A percentile compares a stretch with the other conserved stretches of the same genome.
Evolutionary conservation across 2,797 vertebrate genomes (phyloP).

Genomic region (Parotocinclus haroldoi): DNA sequence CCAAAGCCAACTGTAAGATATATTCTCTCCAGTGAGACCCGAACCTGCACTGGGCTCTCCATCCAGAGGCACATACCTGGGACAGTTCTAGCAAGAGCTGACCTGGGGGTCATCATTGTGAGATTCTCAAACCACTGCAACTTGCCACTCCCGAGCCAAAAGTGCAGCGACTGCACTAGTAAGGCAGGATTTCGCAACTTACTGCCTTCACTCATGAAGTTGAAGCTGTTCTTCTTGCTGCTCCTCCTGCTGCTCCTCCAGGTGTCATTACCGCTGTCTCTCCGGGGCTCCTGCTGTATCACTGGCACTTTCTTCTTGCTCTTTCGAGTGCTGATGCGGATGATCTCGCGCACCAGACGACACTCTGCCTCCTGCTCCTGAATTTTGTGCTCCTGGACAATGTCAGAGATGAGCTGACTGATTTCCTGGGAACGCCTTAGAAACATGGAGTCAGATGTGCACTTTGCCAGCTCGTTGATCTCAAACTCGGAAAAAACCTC

Average conservation of each 20-base stretch:
- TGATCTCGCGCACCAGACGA: slow-evolving; percentile 88
- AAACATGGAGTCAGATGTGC: slow-evolving; percentile 92
- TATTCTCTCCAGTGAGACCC: no score
- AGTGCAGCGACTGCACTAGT: not conserved
- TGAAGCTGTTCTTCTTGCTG: slow-evolving; percentile 57
- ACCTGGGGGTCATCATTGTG: no score
- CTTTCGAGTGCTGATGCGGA: slow-evolving; percentile 93
- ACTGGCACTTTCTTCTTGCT: slow-evolving; percentile 60
- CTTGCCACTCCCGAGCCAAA: no score
- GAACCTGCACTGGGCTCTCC: no score
- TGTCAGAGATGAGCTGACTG: slow-evolving; percentile 90
- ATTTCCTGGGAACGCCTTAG: slow-evolving; percentile 90
- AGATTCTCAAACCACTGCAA: no score
- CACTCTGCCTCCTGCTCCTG: slow-evolving; percentile 92
- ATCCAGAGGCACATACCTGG: no score
- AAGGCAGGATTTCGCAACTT: slow-evolving; percentile 42
- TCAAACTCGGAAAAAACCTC: slow-evolving; percentile 95
- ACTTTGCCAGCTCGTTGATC: slow-evolving; percentile 91
- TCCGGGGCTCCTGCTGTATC: slow-evolving; percentile 58
- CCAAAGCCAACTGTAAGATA: no score
- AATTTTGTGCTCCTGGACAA: slow-evolving; percentile 91
- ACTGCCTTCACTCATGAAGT: slow-evolving; percentile 86
- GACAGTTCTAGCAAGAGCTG: no score
- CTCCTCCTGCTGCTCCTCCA: slow-evolving; percentile 75
- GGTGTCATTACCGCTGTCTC: slow-evolving; percentile 89